Conservation (phyloP, 2,888 invertebrate genomes). For the Sceliomorpha sp. region DNA sequence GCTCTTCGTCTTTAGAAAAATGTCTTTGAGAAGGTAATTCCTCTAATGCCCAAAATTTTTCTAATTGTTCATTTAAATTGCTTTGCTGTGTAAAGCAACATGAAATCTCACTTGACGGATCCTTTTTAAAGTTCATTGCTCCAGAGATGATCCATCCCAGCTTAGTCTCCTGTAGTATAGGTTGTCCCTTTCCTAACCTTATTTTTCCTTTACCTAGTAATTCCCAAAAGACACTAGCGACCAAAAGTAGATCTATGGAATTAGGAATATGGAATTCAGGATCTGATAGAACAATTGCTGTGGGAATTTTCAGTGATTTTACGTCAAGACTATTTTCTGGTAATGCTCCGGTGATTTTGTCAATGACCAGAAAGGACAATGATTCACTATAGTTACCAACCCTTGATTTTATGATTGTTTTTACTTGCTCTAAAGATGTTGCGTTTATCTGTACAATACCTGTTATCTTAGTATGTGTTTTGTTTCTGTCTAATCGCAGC, state of each 20-base stretch:
- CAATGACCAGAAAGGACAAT: too few relatives aligned
- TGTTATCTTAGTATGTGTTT: background rate
- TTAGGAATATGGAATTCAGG: constrained; percentile 3
- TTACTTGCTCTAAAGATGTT: too few relatives aligned
- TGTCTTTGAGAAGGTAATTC: constrained; percentile 5
- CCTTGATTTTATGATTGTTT: constrained; percentile 24
- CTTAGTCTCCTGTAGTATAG: constrained; percentile 8
- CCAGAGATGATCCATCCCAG: constrained; percentile 17
- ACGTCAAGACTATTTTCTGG: background rate
- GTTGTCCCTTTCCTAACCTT: background rate
- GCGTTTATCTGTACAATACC: constrained; percentile 3
- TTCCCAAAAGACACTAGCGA: constrained; percentile 14
- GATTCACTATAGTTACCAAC: constrained; percentile 4
- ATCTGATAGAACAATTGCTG: constrained; percentile 12
- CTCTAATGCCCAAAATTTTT: constrained; percentile 32
- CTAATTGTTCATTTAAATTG: constrained; percentile 11
- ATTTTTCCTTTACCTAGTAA: constrained; percentile 17
- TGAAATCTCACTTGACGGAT: background rate
- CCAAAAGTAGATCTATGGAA: constrained; percentile 12
- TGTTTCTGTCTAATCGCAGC: background rate
- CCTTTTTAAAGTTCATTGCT: background rate
- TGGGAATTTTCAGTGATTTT: constrained; percentile 1
- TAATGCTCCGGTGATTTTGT: too few relatives aligned
- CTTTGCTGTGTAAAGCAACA: constrained; percentile 2
- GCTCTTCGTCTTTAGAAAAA: constrained; percentile 20